phyloP scores from a whole-genome alignment of 2,888 invertebrate genomes.

The Ypsolopha sequella region DNA sequence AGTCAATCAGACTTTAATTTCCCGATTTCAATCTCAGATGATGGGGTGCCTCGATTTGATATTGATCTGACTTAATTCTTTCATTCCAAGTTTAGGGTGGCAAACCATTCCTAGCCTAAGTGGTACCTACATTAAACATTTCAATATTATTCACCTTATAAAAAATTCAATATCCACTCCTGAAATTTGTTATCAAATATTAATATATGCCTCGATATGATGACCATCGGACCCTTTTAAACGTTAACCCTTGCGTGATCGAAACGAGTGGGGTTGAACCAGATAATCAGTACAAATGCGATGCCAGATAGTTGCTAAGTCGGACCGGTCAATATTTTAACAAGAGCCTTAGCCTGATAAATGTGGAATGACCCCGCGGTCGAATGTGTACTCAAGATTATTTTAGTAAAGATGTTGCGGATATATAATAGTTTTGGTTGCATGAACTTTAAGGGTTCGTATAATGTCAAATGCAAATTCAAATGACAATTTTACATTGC shows the following conservation, averaged over 20 bases:
- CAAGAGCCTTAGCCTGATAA: slow-evolving; percentile 58
- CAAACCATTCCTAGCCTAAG: too few species aligned
- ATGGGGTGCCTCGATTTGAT: neutral
- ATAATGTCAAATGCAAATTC: too few species aligned
- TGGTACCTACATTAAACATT: too few species aligned
- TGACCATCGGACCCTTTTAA: slow-evolving; percentile 21
- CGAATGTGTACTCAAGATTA: neutral
- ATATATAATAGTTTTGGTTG: too few species aligned
- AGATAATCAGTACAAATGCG: slow-evolving; percentile 61
- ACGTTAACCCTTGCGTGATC: slow-evolving; percentile 18
- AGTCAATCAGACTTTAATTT: neutral
- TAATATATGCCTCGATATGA: too few species aligned
- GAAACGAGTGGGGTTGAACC: slow-evolving; percentile 20
- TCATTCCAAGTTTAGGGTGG: too few species aligned
- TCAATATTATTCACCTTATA: too few species aligned
- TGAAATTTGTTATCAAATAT: too few species aligned
- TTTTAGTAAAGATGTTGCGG: neutral
- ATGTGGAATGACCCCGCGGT: slow-evolving; percentile 34
- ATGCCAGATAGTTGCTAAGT: slow-evolving; percentile 37
- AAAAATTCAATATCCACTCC: too few species aligned
- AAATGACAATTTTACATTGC: too few species aligned
- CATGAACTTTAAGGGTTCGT: too few species aligned
- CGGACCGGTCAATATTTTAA: slow-evolving; percentile 55
- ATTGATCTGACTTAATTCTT: neutral
- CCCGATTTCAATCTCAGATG: neutral